Evolutionary conservation across 2,888 invertebrate genomes (phyloP), one percentile per base, ranked within the genome.

Genomic region (Archips crataeganus): DNA sequence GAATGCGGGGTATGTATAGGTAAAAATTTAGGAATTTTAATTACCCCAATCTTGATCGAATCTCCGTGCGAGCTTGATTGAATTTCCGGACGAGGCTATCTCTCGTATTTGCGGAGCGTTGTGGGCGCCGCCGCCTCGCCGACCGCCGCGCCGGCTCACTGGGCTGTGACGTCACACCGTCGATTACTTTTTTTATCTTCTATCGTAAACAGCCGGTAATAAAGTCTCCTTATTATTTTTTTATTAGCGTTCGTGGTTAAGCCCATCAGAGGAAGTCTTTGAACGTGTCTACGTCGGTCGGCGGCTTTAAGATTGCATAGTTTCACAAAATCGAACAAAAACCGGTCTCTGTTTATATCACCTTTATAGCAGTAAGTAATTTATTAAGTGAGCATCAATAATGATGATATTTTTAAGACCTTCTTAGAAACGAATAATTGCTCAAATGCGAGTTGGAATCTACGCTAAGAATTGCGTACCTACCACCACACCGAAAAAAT

Each of bases 21-120:
- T 84, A 88, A 87, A 91, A 90, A 86, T 84, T 85, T 87, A 86
- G 87, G 88, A 87, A 91, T 92, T 92, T 92, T 93, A 93, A 93
- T 92, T 92, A 93, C 89, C 88, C 89, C 86, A 89, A 92, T 93
- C 91, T 91, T 91, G 91, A 93, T 93, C 85, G 90, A 90, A 93
- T 92, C 90, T 90, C 90, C 86, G 89, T 87, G 87, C 88, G 87
- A 87, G 90, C 89, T 87, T 93, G 92, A 93, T 93, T 92, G 92
- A 92, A 93, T 93, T 93, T 92, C 92, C 92, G 90, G 87, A 80
- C 88, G 86, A 85, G 85, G 89, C 89, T 90, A 90, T 90, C 89
- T 87, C 85, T 87, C 88, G 90, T 92, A 90, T 93, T 92, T 92
- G 92, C 87, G 82, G 83, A 90, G 88, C 86, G 86, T 83, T 89